Evolutionary conservation across 2,888 invertebrate species (phyloP), one percentile per base, ranked within the genome.

Genomic region (Erebia epiphron): DNA sequence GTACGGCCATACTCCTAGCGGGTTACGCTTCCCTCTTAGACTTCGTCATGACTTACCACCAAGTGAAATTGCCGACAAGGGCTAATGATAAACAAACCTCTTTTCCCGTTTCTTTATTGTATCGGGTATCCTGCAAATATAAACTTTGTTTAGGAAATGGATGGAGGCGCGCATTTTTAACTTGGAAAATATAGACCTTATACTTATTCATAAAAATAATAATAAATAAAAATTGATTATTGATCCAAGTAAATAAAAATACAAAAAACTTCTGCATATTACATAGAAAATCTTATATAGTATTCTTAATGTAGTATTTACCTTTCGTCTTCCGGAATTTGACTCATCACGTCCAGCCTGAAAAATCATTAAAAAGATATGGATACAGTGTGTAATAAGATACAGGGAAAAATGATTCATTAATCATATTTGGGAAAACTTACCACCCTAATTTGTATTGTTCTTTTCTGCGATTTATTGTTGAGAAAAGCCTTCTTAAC

Each of bases 361-460:
- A 46, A 71, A 54, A 49, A 41, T 16, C n/a, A 50, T 63, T 49
- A 13, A 49, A 63, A 16, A 4, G 11, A 5, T 2, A 21, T 21
- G 10, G 10, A 21, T 1, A 41, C 43, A 18, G 7, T 5, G 35
- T 35, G 35, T 35, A 35, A 56, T 35, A 13, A 21, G 14, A 41
- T 16, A 21, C 9, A 41, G 41, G 2, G n/a, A 2, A n/a, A 41
- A 58, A 43, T 43, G 1, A 14, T n/a, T 50, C n/a, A n/a, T n/a
- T n/a, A n/a, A n/a, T n/a, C n/a, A 11, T 14, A 26, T 57, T 57
- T 26, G 5, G 26, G 10, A 16, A 41, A 18, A 69, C 73, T 75
- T 76, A 90, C 91, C 91, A 91, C 73, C 91, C 91, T n/a, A 91
- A 61, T 73, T 79, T 88, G 64, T 85, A 82, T 0, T 86, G 87